Conservation (phyloP, 2,888 invertebrate species). For the Spicauda simplicius region DNA sequence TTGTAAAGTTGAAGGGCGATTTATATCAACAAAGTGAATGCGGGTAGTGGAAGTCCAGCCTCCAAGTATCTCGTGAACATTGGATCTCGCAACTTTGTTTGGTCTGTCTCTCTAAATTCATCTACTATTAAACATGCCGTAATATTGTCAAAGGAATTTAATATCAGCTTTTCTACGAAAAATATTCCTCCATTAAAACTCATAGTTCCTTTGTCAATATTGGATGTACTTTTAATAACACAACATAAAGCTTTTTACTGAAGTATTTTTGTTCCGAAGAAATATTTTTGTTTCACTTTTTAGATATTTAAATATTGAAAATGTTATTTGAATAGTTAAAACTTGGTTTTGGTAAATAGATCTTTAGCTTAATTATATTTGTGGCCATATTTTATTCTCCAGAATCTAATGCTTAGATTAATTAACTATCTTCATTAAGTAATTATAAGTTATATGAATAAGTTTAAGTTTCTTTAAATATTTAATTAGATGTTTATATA, state of each 20-base stretch:
- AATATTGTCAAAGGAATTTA: constrained; percentile 59
- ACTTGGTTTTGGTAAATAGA: not conserved
- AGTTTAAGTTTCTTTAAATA: too few relatives aligned
- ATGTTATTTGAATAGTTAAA: not conserved
- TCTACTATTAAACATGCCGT: constrained; percentile 54
- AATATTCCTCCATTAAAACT: constrained; percentile 24
- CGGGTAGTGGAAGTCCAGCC: constrained; percentile 74
- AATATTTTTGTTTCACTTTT: not conserved
- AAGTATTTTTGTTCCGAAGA: not conserved
- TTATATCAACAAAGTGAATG: constrained; percentile 71
- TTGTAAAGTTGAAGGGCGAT: constrained; percentile 65
- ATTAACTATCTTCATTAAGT: too few relatives aligned
- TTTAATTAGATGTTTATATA: too few relatives aligned
- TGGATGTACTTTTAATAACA: constrained; percentile 40
- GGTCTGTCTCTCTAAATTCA: constrained; percentile 64
- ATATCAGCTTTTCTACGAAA: not conserved
- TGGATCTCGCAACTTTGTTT: constrained; percentile 63
- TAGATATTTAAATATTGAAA: not conserved
- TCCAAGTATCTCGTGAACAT: constrained; percentile 78
- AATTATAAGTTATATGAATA: too few relatives aligned
- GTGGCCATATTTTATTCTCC: too few relatives aligned
- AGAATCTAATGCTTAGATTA: too few relatives aligned
- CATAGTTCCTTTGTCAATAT: constrained; percentile 47
- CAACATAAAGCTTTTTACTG: constrained; percentile 4
- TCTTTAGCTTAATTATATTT: not conserved